These are phyloP conservation scores for Druon quercuslanigerum DNA, from an alignment of 1,140 invertebrate species.

Conservation along the genomic window DNA sequence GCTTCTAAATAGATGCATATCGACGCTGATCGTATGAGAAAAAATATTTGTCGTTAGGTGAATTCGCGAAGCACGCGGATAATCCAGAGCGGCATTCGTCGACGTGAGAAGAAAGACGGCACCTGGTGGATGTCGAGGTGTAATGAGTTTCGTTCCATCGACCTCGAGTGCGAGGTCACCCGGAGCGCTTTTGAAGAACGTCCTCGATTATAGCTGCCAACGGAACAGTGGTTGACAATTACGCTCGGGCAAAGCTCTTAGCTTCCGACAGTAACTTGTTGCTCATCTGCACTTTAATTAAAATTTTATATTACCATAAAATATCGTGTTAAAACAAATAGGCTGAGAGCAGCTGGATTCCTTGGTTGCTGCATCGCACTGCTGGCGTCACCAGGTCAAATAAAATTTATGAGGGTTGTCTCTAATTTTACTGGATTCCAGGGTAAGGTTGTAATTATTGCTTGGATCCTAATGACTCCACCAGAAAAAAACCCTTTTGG, in stretches of 20 bases:
- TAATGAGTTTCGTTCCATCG: conserved; percentile 14
- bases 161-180: conserved; percentile 1
- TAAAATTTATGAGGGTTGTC: no score
- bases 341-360: no score
- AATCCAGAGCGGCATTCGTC: conserved; percentile 7
- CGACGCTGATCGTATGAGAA: conserved; percentile 8
- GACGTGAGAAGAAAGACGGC: conserved; percentile 17
- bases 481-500: no score
- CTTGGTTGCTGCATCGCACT: no score
- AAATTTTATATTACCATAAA: conserved; percentile 19
- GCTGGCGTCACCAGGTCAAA: no score
- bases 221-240: neutral
- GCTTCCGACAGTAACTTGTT: neutral
- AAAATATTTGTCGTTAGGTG: conserved; percentile 12
- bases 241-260: conserved; percentile 5
- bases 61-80: conserved; percentile 1
- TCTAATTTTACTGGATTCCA: no score
- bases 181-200: conserved; percentile 8
- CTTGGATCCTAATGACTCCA: no score
- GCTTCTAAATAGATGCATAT: neutral
- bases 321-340: neutral
- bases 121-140: neutral
- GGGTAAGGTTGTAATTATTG: no score
- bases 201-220: conserved; percentile 9
- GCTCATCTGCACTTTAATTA: conserved; percentile 21